Conservation (phyloP, 2,113 vertebrate genomes). For the Salvelinus fontinalis region DNA sequence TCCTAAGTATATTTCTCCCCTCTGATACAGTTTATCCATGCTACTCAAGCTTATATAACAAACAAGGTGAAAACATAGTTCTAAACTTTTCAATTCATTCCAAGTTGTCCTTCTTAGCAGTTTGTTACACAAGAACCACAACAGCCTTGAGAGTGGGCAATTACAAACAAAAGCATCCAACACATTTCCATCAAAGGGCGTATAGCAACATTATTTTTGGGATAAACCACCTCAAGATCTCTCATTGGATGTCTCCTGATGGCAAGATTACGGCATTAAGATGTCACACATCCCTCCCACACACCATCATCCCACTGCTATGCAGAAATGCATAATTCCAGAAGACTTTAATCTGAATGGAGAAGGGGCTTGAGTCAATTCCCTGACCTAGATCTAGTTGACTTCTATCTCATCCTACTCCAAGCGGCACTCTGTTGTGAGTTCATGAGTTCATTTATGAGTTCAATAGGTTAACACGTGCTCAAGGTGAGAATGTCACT, state of each 20-base stretch:
- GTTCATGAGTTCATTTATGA: too few relatives aligned
- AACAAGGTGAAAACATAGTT: too few relatives aligned
- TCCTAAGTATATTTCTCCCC: background rate
- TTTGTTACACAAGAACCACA: background rate
- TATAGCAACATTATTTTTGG: too few relatives aligned
- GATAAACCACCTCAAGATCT: background rate
- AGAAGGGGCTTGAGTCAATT: background rate
- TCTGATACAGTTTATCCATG: background rate
- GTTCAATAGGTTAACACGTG: background rate
- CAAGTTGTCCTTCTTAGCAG: background rate
- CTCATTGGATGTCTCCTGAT: background rate
- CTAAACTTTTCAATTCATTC: background rate
- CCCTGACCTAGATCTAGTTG: slow-evolving; percentile 2
- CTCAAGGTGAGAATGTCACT: background rate
- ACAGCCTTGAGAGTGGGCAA: background rate
- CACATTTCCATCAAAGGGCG: too few relatives aligned
- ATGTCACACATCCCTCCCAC: background rate
- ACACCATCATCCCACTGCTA: background rate
- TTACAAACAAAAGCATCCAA: too few relatives aligned
- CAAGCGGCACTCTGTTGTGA: background rate
- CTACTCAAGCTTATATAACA: too few relatives aligned
- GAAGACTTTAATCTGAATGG: background rate
- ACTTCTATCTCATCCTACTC: background rate
- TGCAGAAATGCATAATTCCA: background rate
- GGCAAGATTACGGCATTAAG: background rate